A percentile compares a stretch with the other conserved stretches of the same genome.
Evolutionary conservation across 2,888 invertebrate species (phyloP).

Genomic region (Drosophila neonasuta): DNA sequence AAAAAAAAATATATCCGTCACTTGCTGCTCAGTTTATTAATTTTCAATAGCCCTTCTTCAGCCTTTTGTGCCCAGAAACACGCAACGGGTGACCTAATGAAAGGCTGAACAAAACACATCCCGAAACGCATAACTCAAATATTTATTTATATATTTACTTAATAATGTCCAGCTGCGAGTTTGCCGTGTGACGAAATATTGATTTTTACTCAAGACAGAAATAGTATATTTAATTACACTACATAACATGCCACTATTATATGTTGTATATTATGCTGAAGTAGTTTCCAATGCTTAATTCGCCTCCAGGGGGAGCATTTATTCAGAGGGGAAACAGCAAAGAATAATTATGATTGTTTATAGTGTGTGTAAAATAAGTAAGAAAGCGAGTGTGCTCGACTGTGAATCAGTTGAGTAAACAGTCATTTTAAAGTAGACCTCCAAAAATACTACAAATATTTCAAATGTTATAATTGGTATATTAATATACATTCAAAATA

Average conservation of each 20-base stretch:
- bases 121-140: conserved; percentile 21
- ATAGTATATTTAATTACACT: conserved; percentile 26
- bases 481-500: no score
- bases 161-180: conserved; percentile 33
- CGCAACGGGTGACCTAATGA: conserved; percentile 33
- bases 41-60: conserved; percentile 42
- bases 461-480: no score
- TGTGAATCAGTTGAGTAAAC: no score
- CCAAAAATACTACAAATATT: no score
- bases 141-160: conserved; percentile 35
- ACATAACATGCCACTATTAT: conserved; percentile 7
- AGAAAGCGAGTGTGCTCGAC: no score
- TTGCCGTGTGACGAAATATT: conserved; percentile 17
- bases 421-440: no score
- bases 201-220: conserved; percentile 32
- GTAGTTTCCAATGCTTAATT: background rate
- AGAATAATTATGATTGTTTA: no score
- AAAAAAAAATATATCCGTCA: conserved; percentile 18
- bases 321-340: background rate
- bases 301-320: background rate
- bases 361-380: no score
- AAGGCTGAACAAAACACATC: background rate
- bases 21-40: conserved; percentile 55
- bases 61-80: conserved; percentile 13
- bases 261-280: conserved; percentile 4